Conservation (phyloP, 2,888 invertebrate genomes). For the Mesorhabditis belari region DNA sequence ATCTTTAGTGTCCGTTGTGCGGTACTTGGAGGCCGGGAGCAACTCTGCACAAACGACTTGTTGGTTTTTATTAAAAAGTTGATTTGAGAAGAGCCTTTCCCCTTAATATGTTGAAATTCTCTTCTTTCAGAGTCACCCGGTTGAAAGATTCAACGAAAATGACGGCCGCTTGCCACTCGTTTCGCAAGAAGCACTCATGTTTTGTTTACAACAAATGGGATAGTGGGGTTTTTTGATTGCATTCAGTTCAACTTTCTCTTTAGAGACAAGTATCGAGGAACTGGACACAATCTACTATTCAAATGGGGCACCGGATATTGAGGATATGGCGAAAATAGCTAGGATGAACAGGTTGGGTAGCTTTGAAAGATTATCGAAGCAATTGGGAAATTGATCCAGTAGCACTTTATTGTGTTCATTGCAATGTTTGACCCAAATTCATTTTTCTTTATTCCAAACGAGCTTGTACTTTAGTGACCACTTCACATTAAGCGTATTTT, state of each 20-base stretch:
- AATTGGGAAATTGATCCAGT: too few relatives aligned
- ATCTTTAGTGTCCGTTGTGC: conserved; percentile 70
- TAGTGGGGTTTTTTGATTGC: conserved; percentile 15
- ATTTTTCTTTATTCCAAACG: too few relatives aligned
- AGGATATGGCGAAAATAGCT: conserved; percentile 40
- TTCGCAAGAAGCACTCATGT: conserved; percentile 72
- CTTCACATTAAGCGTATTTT: too few relatives aligned
- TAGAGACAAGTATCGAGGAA: conserved; percentile 6
- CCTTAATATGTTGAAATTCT: too few relatives aligned
- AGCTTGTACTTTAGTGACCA: too few relatives aligned
- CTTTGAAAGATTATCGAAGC: too few relatives aligned
- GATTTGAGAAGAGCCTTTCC: too few relatives aligned
- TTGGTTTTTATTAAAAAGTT: too few relatives aligned
- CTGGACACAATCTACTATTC: conserved; percentile 27
- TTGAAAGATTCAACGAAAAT: not conserved
- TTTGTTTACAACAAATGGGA: conserved; percentile 68
- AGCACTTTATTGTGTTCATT: too few relatives aligned
- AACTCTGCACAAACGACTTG: conserved; percentile 87
- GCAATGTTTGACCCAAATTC: too few relatives aligned
- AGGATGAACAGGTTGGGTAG: conserved; percentile 33
- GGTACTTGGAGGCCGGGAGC: conserved; percentile 91
- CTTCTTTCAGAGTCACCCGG: not conserved
- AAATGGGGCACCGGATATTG: conserved; percentile 52
- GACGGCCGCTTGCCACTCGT: conserved; percentile 72
- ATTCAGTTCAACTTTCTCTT: not conserved